Conservation (phyloP, 2,888 invertebrate species). For the Napeogenes inachia region DNA sequence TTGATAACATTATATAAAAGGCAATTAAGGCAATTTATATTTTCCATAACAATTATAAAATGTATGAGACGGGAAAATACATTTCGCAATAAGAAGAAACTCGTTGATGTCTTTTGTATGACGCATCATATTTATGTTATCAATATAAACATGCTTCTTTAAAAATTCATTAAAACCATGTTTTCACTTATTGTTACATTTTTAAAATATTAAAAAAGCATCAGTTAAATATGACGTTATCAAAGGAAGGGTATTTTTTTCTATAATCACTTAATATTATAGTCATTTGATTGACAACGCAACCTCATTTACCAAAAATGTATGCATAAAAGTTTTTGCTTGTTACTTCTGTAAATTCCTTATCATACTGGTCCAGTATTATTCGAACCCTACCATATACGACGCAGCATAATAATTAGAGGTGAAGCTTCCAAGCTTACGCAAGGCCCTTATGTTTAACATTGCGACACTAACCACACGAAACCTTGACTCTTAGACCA, state of each 20-base stretch:
- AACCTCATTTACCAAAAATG: constrained; percentile 4
- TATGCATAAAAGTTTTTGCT: constrained; percentile 6
- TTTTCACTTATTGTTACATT: background rate
- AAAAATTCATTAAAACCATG: too few relatives aligned
- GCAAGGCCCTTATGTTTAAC: constrained; percentile 7
- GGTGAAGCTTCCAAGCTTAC: constrained; percentile 4
- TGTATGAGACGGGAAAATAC: too few relatives aligned
- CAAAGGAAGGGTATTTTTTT: background rate
- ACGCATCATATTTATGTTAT: background rate
- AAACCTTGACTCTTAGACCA: constrained; percentile 2
- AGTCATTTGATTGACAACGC: background rate
- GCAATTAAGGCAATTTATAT: too few relatives aligned
- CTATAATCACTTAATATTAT: too few relatives aligned
- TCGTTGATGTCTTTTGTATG: constrained; percentile 24
- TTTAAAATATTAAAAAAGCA: background rate
- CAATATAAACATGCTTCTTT: too few relatives aligned
- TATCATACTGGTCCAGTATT: background rate
- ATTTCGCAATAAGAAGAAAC: background rate
- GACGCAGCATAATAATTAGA: constrained; percentile 4
- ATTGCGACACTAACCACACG: constrained; percentile 3
- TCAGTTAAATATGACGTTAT: background rate
- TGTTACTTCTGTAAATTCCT: constrained; percentile 7
- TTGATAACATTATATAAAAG: too few relatives aligned
- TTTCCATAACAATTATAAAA: too few relatives aligned
- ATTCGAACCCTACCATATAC: constrained; percentile 2